Evolutionary conservation across 30 jellyfish, hydroid and myxozoan species (phyloP).

Genomic region (Cassiopea andromeda): DNA sequence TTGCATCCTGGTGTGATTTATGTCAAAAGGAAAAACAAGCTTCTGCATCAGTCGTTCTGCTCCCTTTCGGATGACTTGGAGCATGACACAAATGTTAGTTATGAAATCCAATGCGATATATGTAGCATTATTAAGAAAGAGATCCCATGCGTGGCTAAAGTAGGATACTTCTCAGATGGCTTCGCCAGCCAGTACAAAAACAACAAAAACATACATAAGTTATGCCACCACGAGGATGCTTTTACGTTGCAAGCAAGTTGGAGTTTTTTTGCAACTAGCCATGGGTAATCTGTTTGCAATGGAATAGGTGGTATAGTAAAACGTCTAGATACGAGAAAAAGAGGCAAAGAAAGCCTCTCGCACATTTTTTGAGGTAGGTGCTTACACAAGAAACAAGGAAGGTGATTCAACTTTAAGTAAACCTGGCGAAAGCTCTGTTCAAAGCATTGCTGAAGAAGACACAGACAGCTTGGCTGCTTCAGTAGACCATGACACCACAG

Average conservation of each 20-base stretch:
- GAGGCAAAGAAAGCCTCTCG: too few species aligned
- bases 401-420: too few species aligned
- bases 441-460: too few species aligned
- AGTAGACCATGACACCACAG: too few species aligned
- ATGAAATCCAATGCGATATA: background rate
- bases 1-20: constrained; percentile 30
- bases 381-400: too few species aligned
- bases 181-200: background rate
- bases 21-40: constrained; percentile 5
- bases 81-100: background rate
- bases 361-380: too few species aligned
- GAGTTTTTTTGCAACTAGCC: background rate
- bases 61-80: background rate
- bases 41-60: background rate
- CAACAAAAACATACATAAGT: background rate
- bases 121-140: background rate
- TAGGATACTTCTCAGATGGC: background rate
- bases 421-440: too few species aligned
- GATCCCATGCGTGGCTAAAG: background rate
- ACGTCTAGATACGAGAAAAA: background rate
- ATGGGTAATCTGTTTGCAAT: background rate
- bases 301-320: background rate
- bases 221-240: background rate
- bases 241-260: background rate
- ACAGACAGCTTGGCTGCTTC: too few species aligned